These are phyloP conservation scores for Sinhomidia bicolor DNA, from an alignment of 2,888 invertebrate species.

Conservation along the genomic window DNA sequence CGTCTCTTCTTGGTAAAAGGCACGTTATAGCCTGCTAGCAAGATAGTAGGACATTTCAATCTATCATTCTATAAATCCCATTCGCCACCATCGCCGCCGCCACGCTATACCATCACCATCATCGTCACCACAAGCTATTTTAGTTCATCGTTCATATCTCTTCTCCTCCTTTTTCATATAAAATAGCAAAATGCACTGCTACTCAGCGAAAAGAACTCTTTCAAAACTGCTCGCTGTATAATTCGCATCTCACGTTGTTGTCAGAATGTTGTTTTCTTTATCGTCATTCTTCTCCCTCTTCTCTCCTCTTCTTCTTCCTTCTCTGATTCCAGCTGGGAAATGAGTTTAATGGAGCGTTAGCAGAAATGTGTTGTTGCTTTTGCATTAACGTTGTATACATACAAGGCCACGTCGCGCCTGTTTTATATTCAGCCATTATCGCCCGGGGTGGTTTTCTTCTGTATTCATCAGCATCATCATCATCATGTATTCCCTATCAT, in stretches of 20 bases:
- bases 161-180: background rate
- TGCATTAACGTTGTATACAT: background rate
- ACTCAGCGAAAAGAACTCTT: background rate
- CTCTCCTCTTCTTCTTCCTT: too few species aligned
- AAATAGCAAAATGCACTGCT: background rate
- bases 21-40: background rate
- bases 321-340: constrained; percentile 69
- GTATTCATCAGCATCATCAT: background rate
- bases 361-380: constrained; percentile 27
- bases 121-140: background rate
- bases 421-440: constrained; percentile 36
- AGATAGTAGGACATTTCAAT: constrained; percentile 27
- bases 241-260: background rate
- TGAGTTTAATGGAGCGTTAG: constrained; percentile 65
- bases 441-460: constrained; percentile 39
- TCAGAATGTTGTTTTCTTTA: background rate
- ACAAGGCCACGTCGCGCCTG: background rate
- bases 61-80: constrained; percentile 29
- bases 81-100: constrained; percentile 4
- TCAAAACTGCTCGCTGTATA: background rate
- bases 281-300: constrained; percentile 13
- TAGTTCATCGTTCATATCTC: background rate
- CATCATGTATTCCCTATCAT: background rate
- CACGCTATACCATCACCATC: background rate
- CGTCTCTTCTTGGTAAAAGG: background rate